These are phyloP conservation scores for Drosophila siamana DNA, from an alignment of 2,888 invertebrate species.

Conservation along the genomic window DNA sequence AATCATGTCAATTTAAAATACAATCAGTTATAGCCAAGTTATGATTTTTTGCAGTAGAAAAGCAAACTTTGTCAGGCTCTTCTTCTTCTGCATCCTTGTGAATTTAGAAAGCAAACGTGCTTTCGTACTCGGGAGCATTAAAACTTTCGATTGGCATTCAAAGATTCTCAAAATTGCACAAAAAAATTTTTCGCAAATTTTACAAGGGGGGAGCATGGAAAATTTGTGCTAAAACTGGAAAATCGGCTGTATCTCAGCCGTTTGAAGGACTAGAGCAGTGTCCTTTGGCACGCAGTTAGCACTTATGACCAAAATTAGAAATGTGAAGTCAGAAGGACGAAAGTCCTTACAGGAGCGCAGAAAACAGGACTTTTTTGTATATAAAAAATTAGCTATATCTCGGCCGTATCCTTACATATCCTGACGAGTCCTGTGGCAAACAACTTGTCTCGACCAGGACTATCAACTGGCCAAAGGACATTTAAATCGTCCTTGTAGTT, in stretches of 20 bases:
- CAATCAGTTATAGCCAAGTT: not conserved
- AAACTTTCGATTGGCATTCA: not conserved
- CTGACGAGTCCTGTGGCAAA: not conserved
- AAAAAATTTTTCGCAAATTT: not conserved
- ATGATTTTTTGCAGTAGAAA: not conserved
- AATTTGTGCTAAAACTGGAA: not conserved
- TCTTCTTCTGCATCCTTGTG: not conserved
- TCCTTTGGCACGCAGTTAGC: not conserved
- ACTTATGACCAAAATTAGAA: not conserved
- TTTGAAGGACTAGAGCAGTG: not conserved
- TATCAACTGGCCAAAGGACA: not conserved
- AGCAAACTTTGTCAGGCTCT: not conserved
- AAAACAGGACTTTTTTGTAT: not conserved
- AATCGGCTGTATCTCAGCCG: not conserved
- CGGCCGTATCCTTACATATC: not conserved
- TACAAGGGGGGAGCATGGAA: not conserved
- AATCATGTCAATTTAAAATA: accelerated
- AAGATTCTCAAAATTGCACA: not conserved
- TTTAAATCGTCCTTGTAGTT: not conserved
- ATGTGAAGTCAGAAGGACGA: not conserved
- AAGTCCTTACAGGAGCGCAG: not conserved
- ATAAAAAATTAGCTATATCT: not conserved
- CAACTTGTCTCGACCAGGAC: not conserved
- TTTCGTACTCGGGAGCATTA: not conserved
- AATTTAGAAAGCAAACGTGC: not conserved